These are phyloP conservation scores for Oryzias woworae DNA, from an alignment of 2,113 vertebrate species.

Conservation along the genomic window DNA sequence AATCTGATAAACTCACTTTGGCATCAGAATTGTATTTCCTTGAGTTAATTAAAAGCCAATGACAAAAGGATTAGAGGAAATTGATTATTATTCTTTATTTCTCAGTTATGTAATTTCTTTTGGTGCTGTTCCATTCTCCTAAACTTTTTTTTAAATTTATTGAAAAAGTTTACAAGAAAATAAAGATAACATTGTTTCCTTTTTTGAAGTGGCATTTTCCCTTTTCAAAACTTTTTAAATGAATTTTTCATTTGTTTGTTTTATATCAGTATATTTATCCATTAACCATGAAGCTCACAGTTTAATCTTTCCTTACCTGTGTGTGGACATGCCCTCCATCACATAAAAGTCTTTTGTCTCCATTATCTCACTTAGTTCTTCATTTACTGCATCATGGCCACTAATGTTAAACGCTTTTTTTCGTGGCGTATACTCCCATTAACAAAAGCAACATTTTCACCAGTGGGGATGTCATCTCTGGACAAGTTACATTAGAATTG, in stretches of 20 bases:
- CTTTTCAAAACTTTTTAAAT: background rate
- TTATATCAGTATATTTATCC: background rate
- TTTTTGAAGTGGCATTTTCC: background rate
- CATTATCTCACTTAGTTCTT: background rate
- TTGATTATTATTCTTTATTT: too few relatives aligned
- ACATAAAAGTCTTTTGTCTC: background rate
- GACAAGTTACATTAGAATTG: conserved; percentile 57
- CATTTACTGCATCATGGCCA: conserved; percentile 25
- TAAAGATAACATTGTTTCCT: background rate
- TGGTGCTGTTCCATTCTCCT: too few relatives aligned
- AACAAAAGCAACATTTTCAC: conserved; percentile 55
- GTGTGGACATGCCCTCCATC: background rate
- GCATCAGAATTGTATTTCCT: too few relatives aligned
- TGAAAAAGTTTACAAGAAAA: background rate
- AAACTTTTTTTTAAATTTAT: background rate
- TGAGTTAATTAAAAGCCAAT: too few relatives aligned
- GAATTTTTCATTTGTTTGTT: background rate
- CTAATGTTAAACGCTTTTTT: conserved; percentile 56
- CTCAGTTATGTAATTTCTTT: too few relatives aligned
- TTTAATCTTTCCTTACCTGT: conserved; percentile 35
- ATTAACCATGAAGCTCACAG: background rate
- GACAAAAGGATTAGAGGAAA: too few relatives aligned
- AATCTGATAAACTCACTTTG: too few relatives aligned
- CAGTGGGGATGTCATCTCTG: conserved; percentile 55
- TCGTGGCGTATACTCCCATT: conserved; percentile 48